Conservation (phyloP, 2,888 invertebrate species). For the Lepidochrysops patricia region DNA sequence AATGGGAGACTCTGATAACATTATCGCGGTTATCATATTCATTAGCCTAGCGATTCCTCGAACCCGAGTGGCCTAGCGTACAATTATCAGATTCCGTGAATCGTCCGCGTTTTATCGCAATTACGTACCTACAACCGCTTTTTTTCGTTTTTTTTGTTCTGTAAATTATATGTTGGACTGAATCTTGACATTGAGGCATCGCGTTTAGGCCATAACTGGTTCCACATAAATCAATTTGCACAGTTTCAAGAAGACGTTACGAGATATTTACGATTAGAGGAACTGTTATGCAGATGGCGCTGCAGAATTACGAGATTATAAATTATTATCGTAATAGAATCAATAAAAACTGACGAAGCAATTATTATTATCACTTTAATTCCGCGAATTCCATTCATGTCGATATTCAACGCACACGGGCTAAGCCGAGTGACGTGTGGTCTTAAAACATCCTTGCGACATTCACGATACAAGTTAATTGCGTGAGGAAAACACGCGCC, state of each 20-base stretch:
- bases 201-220: background rate
- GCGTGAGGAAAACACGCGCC: background rate
- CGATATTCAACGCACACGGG: background rate
- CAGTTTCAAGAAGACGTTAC: background rate
- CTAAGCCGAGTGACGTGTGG: conserved; percentile 3
- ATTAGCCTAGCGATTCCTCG: conserved; percentile 50
- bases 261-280: background rate
- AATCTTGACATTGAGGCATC: background rate
- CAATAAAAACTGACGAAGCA: background rate
- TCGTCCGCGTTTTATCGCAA: conserved; percentile 38
- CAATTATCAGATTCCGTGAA: conserved; percentile 63
- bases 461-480: background rate
- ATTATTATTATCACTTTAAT: background rate
- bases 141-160: conserved; percentile 16
- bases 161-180: conserved; percentile 16
- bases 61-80: conserved; percentile 38
- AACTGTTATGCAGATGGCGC: background rate
- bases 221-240: background rate
- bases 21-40: conserved; percentile 56
- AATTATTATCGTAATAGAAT: too few species aligned
- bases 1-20: conserved; percentile 45
- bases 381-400: conserved; percentile 7
- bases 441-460: background rate
- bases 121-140: conserved; percentile 30
- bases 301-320: background rate